A percentile compares a stretch with the other conserved stretches of the same genome.
Evolutionary conservation across 1,140 invertebrate species (phyloP).

Genomic region (Sesamia nonagrioides): DNA sequence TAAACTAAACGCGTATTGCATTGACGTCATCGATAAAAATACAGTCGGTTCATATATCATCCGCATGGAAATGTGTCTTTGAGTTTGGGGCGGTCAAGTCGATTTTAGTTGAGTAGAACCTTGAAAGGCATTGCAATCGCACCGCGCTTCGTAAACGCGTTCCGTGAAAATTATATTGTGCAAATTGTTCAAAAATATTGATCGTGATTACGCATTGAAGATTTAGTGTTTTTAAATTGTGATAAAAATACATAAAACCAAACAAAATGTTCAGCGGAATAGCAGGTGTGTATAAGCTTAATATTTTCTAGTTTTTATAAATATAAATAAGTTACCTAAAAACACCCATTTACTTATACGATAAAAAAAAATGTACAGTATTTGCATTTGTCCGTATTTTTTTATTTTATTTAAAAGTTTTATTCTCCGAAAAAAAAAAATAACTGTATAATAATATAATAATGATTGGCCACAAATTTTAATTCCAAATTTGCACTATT

Average conservation of each 20-base stretch:
- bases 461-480: neutral
- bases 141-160: constrained; percentile 50
- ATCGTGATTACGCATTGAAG: constrained; percentile 14
- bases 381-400: no score
- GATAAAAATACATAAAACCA: constrained; percentile 55
- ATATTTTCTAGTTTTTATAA: neutral
- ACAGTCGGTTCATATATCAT: constrained; percentile 65
- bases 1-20: constrained; percentile 65
- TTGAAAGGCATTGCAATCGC: constrained; percentile 63
- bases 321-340: neutral
- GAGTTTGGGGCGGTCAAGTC: constrained; percentile 42
- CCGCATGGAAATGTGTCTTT: constrained; percentile 51
- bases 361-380: no score
- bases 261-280: constrained; percentile 84
- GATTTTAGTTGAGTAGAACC: constrained; percentile 57
- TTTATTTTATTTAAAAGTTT: no score
- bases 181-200: constrained; percentile 44
- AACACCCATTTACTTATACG: no score
- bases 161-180: constrained; percentile 53
- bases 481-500: neutral
- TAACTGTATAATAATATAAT: no score
- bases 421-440: no score
- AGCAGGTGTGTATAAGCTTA: constrained; percentile 70
- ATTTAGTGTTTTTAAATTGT: constrained; percentile 53
- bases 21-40: constrained; percentile 83